Evolutionary conservation across 1,140 invertebrate genomes (phyloP).

Genomic region (Tenebrio molitor): DNA sequence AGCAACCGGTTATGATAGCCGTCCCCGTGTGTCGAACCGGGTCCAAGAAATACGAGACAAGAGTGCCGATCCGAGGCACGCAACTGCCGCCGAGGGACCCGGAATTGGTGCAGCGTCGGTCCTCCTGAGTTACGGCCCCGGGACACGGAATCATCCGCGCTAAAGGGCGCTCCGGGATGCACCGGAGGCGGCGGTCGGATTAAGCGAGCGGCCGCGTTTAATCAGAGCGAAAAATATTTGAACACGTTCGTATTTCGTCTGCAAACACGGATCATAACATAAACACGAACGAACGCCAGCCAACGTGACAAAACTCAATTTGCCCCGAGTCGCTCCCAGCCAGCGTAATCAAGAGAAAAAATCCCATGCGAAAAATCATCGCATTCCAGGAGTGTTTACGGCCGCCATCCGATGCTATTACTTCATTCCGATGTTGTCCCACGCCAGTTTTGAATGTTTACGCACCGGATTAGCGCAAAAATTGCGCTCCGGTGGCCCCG

Average conservation of each 20-base stretch:
- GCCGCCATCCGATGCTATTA: background rate
- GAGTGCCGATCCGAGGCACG: conserved; percentile 42
- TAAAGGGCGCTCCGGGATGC: conserved; percentile 4
- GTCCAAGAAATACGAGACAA: conserved; percentile 52
- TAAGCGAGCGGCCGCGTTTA: conserved; percentile 44
- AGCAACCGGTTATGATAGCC: conserved; percentile 51
- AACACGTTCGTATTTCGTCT: conserved; percentile 51
- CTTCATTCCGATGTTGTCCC: background rate
- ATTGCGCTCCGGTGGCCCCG: too few species aligned
- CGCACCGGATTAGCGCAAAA: background rate
- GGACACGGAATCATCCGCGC: conserved; percentile 20
- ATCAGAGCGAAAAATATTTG: conserved; percentile 55
- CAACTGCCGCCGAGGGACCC: conserved; percentile 52
- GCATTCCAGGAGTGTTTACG: conserved; percentile 34
- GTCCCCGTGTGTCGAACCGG: conserved; percentile 22
- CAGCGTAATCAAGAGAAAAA: conserved; percentile 40
- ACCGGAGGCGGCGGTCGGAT: background rate
- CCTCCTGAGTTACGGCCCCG: conserved; percentile 45
- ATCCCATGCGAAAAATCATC: conserved; percentile 44
- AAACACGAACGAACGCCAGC: conserved; percentile 34
- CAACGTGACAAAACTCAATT: conserved; percentile 54
- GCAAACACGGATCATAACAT: conserved; percentile 47
- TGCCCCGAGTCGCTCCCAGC: conserved; percentile 28
- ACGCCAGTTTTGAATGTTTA: background rate
- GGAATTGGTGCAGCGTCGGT: conserved; percentile 31